Conservation (phyloP, 2,797 vertebrate species). For the Chelon labrosus region DNA sequence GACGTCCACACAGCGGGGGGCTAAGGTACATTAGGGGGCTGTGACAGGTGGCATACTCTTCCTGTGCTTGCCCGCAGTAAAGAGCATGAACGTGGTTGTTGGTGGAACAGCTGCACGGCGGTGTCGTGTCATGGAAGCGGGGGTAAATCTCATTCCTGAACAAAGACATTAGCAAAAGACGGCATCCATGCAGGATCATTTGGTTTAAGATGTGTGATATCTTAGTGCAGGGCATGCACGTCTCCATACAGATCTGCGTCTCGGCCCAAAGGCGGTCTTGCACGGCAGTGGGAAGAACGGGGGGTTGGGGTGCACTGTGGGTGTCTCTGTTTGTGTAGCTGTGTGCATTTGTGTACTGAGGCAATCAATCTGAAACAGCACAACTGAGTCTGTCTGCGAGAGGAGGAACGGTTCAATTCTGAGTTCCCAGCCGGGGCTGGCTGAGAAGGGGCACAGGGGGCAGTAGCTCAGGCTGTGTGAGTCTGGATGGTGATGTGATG, state of each 20-base stretch:
- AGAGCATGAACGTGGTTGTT: conserved; percentile 40
- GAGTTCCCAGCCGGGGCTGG: conserved; percentile 39
- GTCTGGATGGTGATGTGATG: conserved; percentile 65
- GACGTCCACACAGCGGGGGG: conserved; percentile 78
- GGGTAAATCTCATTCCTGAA: conserved; percentile 2
- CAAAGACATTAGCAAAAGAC: conserved; percentile 27
- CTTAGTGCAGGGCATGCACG: not conserved
- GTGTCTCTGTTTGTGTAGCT: conserved; percentile 59
- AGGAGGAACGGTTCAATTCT: conserved; percentile 30
- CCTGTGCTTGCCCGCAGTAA: conserved; percentile 41
- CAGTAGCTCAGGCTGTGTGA: conserved; percentile 43
- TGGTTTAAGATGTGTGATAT: conserved; percentile 4
- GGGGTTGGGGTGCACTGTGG: conserved; percentile 22
- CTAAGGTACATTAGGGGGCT: conserved; percentile 65
- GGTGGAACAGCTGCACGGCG: conserved; percentile 71
- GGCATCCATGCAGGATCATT: not conserved
- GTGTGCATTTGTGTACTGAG: conserved; percentile 48
- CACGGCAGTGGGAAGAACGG: conserved; percentile 22
- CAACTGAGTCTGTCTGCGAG: conserved; percentile 38
- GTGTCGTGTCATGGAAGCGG: conserved; percentile 8
- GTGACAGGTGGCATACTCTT: conserved; percentile 82
- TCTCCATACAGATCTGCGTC: conserved; percentile 3
- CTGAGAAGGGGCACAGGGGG: conserved; percentile 43
- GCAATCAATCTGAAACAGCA: conserved; percentile 56
- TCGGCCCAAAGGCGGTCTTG: conserved; percentile 1